These are phyloP conservation scores for Euphonia xanthogaster DNA, from an alignment of 2,797 vertebrate genomes.

Conservation along the genomic window DNA sequence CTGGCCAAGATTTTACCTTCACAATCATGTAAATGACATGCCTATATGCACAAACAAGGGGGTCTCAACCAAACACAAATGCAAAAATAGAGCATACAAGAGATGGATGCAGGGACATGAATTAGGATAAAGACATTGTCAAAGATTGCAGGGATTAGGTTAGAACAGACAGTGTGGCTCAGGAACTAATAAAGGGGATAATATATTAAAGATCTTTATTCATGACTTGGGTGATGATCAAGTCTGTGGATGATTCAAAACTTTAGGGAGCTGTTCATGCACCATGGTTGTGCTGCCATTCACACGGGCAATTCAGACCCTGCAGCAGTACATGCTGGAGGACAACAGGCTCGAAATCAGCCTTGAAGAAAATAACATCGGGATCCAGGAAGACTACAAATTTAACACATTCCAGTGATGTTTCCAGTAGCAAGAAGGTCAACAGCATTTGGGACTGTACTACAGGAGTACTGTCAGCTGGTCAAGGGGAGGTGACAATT, in stretches of 20 bases:
- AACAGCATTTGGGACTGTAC: not conserved
- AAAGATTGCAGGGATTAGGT: not conserved
- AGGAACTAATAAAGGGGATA: not conserved
- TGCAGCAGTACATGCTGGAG: not conserved
- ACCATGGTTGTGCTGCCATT: not conserved
- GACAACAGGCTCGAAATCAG: not conserved
- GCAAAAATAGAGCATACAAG: not conserved
- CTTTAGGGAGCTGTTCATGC: not conserved
- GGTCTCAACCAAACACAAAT: not conserved
- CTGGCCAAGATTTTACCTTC: not conserved
- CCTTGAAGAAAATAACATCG: fast-evolving
- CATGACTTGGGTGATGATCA: not conserved
- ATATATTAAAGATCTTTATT: not conserved
- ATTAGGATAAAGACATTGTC: not conserved
- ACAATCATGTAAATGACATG: not conserved
- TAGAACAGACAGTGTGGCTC: not conserved
- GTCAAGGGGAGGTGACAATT: not conserved
- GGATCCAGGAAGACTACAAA: not conserved
- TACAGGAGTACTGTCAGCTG: not conserved
- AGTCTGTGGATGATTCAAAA: not conserved
- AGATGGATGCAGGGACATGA: fast-evolving
- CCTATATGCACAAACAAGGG: not conserved
- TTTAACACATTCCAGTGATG: not conserved
- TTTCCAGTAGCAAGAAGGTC: not conserved
- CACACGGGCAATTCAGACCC: not conserved